Conservation (phyloP, 1,140 invertebrate species). For the Drosophila lini region DNA sequence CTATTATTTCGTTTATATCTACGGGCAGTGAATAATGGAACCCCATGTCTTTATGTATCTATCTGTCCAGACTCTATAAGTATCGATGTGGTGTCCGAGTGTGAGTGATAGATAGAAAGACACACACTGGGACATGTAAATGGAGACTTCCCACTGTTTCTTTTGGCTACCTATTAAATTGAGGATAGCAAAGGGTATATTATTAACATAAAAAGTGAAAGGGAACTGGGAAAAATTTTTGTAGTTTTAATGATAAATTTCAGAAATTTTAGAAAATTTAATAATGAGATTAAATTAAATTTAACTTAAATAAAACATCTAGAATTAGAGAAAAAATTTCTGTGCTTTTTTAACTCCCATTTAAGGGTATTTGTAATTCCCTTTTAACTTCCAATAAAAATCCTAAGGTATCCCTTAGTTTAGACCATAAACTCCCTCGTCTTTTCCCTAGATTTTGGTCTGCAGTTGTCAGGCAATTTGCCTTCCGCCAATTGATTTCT, state of each 20-base stretch:
- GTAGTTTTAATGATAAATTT: too few species aligned
- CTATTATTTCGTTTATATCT: slow-evolving; percentile 54
- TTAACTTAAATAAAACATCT: too few species aligned
- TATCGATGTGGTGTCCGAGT: slow-evolving; percentile 14
- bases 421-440: rapidly evolving
- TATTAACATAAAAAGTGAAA: background rate
- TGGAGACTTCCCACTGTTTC: slow-evolving; percentile 43
- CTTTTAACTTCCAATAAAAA: background rate
- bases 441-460: slow-evolving; percentile 26
- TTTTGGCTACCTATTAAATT: background rate
- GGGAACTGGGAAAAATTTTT: background rate
- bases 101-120: slow-evolving; percentile 10
- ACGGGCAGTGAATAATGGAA: slow-evolving; percentile 51
- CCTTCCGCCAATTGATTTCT: slow-evolving; percentile 48
- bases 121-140: slow-evolving; percentile 7
- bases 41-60: slow-evolving; percentile 41
- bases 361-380: background rate
- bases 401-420: background rate
- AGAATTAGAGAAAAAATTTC: background rate
- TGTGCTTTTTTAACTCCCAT: background rate
- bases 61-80: background rate
- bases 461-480: slow-evolving; percentile 57
- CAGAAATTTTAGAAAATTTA: too few species aligned
- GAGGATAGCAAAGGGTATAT: background rate
- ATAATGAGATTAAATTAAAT: too few species aligned